Percentiles rank a stretch among this genome's conserved stretches.
Evolutionary conservation across 2,797 vertebrate genomes (phyloP).

Genomic region (Acomys russatus): DNA sequence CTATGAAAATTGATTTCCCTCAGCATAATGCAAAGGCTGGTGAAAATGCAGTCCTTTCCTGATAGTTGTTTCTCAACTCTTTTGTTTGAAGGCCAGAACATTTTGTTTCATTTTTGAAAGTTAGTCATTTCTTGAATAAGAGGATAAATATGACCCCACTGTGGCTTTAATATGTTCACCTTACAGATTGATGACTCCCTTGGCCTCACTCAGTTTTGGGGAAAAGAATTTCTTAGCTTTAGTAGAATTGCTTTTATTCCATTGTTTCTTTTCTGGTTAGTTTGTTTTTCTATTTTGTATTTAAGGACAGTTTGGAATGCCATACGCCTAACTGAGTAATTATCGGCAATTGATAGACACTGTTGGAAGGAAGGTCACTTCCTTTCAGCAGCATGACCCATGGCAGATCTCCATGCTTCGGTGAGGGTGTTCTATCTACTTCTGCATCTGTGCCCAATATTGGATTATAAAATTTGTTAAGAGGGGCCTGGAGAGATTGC

Average conservation of each 20-base stretch:
- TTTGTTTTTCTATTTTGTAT: not conserved
- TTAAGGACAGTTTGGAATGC: not conserved
- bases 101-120: not conserved
- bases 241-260: not conserved
- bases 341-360: not conserved
- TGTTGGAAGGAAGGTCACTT: not conserved
- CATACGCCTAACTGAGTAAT: not conserved
- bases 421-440: not conserved
- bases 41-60: not conserved
- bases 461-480: not conserved
- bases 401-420: not conserved
- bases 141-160: too few relatives aligned
- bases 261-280: not conserved
- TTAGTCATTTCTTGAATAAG: not conserved
- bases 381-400: not conserved
- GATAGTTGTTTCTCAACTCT: not conserved
- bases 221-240: not conserved
- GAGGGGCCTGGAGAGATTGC: too few relatives aligned
- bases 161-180: not conserved
- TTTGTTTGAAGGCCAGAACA: not conserved
- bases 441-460: not conserved
- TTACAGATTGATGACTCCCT: not conserved
- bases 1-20: too few relatives aligned
- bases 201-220: not conserved
- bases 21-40: not conserved